phyloP scores from a whole-genome alignment of 1,140 invertebrate species.

The Papilio xuthus region DNA sequence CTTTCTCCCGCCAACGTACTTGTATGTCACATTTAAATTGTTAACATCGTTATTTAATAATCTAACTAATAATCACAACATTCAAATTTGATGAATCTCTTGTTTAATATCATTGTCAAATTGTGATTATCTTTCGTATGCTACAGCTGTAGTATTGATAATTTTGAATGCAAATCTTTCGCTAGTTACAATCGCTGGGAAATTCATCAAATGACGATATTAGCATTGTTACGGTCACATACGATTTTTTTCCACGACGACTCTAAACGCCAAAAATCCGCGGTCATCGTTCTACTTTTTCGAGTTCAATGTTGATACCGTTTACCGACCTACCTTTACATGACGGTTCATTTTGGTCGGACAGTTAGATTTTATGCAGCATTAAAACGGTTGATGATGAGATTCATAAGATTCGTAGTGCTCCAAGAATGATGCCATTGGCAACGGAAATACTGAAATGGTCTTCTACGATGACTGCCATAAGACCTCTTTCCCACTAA shows the following conservation, averaged over 20 bases:
- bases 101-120: too few species aligned
- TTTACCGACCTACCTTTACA: constrained; percentile 77
- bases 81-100: too few species aligned
- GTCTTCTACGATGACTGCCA: too few species aligned
- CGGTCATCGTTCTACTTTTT: constrained; percentile 71
- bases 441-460: neutral
- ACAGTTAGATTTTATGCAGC: constrained; percentile 69
- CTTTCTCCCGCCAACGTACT: constrained; percentile 23
- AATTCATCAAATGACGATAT: neutral
- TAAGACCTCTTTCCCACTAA: too few species aligned
- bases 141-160: too few species aligned
- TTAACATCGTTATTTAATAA: neutral
- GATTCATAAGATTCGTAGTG: constrained; percentile 41
- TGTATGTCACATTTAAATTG: neutral
- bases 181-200: neutral
- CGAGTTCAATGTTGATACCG: constrained; percentile 67
- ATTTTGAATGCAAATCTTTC: neutral
- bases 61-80: too few species aligned
- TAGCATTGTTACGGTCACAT: neutral
- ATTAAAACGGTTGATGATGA: constrained; percentile 68
- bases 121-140: too few species aligned
- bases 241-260: constrained; percentile 63
- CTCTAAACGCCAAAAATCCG: constrained; percentile 57
- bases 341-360: constrained; percentile 66
- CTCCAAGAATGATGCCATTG: neutral